Base-by-base conservation (phyloP, 2,797 vertebrate species). In the Propithecus perrieri region DNA sequence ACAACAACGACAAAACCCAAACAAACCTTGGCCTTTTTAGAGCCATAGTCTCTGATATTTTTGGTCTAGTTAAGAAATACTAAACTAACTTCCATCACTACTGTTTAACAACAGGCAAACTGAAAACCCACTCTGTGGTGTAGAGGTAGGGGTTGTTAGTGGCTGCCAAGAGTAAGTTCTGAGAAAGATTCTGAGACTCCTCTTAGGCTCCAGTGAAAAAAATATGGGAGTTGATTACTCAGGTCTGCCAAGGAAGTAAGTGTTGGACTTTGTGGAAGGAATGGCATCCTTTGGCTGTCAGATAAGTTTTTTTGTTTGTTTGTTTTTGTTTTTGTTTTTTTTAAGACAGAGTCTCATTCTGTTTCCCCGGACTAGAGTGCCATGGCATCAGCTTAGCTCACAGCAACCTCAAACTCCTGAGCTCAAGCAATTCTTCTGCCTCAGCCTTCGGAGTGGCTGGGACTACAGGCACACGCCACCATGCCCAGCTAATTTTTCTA, bases 221-320 rank as follows among this genome's bases (percentile, higher is more conserved):
- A 5, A 43, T 10, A 22, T 0, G 13, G 33, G 9, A 43, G 3
- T n/a, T 1, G 0, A 22, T 28, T 67, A 57, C 4, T 33, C 46
- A 53, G 4, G 11, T 81, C 4, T 24, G 33, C 53, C 14, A 43
- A n/a, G 11, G 22, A 7, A 67, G 10, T 38, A 50, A 33, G 55
- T 26, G 41, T 2, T 48, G 59, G 78, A 9, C 11, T 35, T 50
- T 83, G 4, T 0, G 0, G 24, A 87, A 74, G 33, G 35, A 61
- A 18, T 50, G n/a, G 5, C 26, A 35, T 65, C 59, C 18, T 61
- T 38, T 80, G 10, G 28, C 17, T 61, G 22, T 83, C 7, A 43
- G 1, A 17, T 76, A 65, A 7, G 50, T 18, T 53, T 53, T 53
- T 53, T 50, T 50, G 15, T 50, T 46, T 46, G 41, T 46, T 46